Conservation (phyloP, 2,888 invertebrate species). For the Leptinotarsa peninsularis region DNA sequence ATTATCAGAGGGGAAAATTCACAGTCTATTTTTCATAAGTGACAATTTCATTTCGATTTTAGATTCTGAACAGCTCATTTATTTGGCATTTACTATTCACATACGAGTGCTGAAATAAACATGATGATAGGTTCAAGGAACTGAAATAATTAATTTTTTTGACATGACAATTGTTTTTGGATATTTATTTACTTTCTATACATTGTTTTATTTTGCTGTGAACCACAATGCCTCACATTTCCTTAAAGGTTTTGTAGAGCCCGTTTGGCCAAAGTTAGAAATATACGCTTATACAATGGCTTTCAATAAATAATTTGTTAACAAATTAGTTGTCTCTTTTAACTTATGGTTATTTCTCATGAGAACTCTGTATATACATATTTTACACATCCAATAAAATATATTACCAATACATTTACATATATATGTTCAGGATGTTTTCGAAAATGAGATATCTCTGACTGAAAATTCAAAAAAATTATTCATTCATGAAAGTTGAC, state of each 20-base stretch:
- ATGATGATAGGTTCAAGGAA: too few relatives aligned
- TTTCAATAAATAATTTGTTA: slow-evolving; percentile 36
- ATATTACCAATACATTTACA: slow-evolving; percentile 57
- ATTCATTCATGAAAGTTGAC: too few relatives aligned
- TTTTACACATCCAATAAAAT: slow-evolving; percentile 59
- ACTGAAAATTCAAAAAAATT: too few relatives aligned
- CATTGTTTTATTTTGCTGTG: neutral
- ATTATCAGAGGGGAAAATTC: too few relatives aligned
- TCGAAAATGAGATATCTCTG: neutral
- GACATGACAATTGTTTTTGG: neutral
- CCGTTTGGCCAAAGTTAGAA: neutral
- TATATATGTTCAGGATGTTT: slow-evolving; percentile 34
- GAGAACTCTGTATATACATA: slow-evolving; percentile 56
- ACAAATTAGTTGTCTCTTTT: slow-evolving; percentile 26
- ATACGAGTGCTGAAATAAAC: too few relatives aligned
- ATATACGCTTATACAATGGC: slow-evolving; percentile 4
- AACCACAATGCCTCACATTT: slow-evolving; percentile 8
- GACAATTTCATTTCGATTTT: too few relatives aligned
- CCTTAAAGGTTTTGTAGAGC: slow-evolving; percentile 15
- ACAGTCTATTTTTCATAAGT: too few relatives aligned
- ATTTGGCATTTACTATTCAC: too few relatives aligned
- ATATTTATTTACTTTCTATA: too few relatives aligned
- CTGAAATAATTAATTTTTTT: too few relatives aligned
- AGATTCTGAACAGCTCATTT: too few relatives aligned
- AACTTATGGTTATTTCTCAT: slow-evolving; percentile 17